Base-by-base conservation (phyloP, 2,888 invertebrate species). In the Phortica okadai region DNA sequence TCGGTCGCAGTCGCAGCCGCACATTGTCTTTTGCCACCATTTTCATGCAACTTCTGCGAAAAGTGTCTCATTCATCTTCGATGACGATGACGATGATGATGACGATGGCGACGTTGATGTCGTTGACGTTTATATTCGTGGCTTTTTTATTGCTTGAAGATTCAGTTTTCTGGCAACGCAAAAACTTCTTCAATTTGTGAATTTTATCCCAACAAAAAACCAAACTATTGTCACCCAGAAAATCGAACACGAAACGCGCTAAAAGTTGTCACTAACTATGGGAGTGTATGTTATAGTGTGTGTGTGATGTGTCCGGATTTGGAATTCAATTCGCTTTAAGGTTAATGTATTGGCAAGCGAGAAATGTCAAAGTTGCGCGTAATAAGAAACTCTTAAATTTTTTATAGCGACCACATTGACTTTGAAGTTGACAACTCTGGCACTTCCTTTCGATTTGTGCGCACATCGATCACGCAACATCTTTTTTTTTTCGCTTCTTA, bases 401-500 rank as follows among this genome's bases (percentile, higher is more conserved):
- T 56, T 33, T 21, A 54, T 72, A 33, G 14, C 54, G 2, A 41
- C 25, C 21, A 3, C 70, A 72, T 50, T 14, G 50, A 50, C 14
- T 50, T 50, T 50, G 10, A 50, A 50, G 14, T 8, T 50, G 10
- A 50, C 14, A 33, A 11, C 50, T 50, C 50, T 50, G 50, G 4
- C 10, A 8, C 50, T 11, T 50, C 50, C 50, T 21, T 6, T 16
- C 58, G 72, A 11, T 45, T 56, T 62, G 33, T 59, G 64, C 56
- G 64, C 64, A 76, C 81, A 84, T 83, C 86, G 88, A 86, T 87
- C 88, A 85, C 86, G 85, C 82, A 64, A 79, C 72, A 85, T 50
- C 82, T 86, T 87, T 83, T 87, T 86, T 77, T 87, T 85, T 88
- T 86, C 86, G 83, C 84, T 33, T 33, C 33, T 33, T 83, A 83